phyloP scores from a whole-genome alignment of 2,113 vertebrate genomes.

The Pipra filicauda region DNA sequence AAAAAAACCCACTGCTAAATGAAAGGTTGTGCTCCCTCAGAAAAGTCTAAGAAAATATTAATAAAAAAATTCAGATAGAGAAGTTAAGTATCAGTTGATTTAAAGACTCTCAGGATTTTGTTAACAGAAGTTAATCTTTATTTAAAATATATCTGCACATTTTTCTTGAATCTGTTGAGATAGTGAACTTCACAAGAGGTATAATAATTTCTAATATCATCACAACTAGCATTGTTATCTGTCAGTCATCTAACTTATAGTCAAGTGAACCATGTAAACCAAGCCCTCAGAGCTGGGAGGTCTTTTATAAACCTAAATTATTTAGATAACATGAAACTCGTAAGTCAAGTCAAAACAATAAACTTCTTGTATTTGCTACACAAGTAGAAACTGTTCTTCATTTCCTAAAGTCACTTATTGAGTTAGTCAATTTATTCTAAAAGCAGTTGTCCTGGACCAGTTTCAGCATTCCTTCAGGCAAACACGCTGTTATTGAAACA shows the following conservation, averaged over 20 bases:
- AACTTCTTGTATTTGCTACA: background rate
- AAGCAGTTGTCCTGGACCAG: background rate
- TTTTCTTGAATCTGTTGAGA: background rate
- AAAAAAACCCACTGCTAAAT: background rate
- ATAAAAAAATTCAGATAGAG: background rate
- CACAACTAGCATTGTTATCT: background rate
- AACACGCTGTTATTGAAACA: background rate
- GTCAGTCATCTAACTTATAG: background rate
- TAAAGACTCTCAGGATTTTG: background rate
- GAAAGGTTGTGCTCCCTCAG: background rate
- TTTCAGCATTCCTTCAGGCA: constrained; percentile 14
- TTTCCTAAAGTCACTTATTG: background rate
- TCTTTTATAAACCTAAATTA: background rate
- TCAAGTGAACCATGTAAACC: background rate
- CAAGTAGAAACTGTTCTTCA: background rate
- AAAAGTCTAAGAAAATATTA: background rate
- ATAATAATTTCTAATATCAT: background rate
- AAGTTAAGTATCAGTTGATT: background rate
- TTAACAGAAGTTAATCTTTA: background rate
- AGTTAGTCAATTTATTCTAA: background rate
- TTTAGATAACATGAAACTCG: background rate
- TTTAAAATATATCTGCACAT: background rate
- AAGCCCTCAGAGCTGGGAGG: background rate
- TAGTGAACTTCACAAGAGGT: background rate
- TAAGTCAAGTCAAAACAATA: background rate